Percentiles rank a stretch among this genome's conserved stretches.
Conservation (phyloP, 23 tunicate genomes). For the Aplidium turbinatum region DNA sequence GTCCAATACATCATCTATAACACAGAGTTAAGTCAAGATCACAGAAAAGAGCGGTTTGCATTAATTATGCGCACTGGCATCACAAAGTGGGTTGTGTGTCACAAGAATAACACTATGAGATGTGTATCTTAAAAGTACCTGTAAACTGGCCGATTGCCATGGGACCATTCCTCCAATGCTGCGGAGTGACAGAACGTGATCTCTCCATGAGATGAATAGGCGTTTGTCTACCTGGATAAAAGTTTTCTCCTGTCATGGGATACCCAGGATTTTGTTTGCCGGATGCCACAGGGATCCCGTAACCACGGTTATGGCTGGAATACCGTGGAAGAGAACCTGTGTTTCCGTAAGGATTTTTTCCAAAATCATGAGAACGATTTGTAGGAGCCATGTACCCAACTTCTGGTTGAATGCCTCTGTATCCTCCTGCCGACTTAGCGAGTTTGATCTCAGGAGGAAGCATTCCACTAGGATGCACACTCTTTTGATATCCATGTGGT, state of each 20-base stretch:
- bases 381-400: conserved; percentile 55
- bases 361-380: conserved; percentile 27
- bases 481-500: too few species aligned
- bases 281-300: background rate
- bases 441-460: conserved; percentile 30
- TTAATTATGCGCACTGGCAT: too few species aligned
- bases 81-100: too few species aligned
- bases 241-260: conserved; percentile 1
- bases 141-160: conserved; percentile 1
- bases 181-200: conserved; percentile 61
- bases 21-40: too few species aligned
- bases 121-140: too few species aligned
- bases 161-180: conserved; percentile 28
- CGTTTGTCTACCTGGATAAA: conserved; percentile 32
- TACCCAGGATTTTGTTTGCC: conserved; percentile 1
- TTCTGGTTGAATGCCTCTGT: conserved; percentile 55
- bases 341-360: conserved; percentile 24
- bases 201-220: conserved; percentile 57
- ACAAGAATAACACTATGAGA: too few species aligned
- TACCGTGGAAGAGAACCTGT: conserved; percentile 60
- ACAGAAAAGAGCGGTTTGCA: too few species aligned
- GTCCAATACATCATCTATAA: too few species aligned
- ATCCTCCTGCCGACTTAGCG: conserved; percentile 9
- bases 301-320: conserved; percentile 2
- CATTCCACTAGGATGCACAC: too few species aligned